These are phyloP conservation scores for Stichodactyla helianthus DNA, from an alignment of 64 coral and sea anemone genomes.

Conservation along the genomic window DNA sequence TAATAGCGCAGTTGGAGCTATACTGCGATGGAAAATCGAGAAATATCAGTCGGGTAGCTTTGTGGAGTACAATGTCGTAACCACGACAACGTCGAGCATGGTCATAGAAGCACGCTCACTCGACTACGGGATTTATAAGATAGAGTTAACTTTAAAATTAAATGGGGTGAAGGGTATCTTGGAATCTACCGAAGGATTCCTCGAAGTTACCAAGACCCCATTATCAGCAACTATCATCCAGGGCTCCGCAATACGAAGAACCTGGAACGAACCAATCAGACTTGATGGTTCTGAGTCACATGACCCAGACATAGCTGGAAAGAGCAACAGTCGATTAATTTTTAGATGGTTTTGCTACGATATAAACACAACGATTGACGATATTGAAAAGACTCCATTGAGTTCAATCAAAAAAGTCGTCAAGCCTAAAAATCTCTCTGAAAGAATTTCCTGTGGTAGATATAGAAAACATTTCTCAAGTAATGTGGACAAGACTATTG, in stretches of 20 bases:
- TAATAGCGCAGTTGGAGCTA: slow-evolving; percentile 15
- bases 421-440: not conserved
- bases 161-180: slow-evolving; percentile 35
- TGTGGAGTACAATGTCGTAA: not conserved
- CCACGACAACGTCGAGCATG: slow-evolving; percentile 34
- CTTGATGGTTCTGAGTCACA: slow-evolving; percentile 57
- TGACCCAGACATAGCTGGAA: slow-evolving; percentile 42
- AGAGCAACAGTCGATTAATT: slow-evolving; percentile 20
- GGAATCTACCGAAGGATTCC: slow-evolving; percentile 36
- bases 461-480: not conserved
- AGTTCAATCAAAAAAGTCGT: not conserved
- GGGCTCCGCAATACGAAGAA: slow-evolving; percentile 58
- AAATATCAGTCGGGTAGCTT: slow-evolving; percentile 13
- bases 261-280: slow-evolving; percentile 19
- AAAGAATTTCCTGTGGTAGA: not conserved
- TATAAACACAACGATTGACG: not conserved
- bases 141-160: slow-evolving; percentile 36
- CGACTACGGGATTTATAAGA: slow-evolving; percentile 44
- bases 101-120: slow-evolving; percentile 20
- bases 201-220: slow-evolving; percentile 45
- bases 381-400: not conserved
- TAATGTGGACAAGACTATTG: not conserved
- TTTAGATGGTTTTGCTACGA: slow-evolving; percentile 56
- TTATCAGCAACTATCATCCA: slow-evolving; percentile 42
- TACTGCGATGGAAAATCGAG: slow-evolving; percentile 28